These are phyloP conservation scores for Alces alces DNA, from an alignment of 2,113 vertebrate genomes.

Conservation along the genomic window DNA sequence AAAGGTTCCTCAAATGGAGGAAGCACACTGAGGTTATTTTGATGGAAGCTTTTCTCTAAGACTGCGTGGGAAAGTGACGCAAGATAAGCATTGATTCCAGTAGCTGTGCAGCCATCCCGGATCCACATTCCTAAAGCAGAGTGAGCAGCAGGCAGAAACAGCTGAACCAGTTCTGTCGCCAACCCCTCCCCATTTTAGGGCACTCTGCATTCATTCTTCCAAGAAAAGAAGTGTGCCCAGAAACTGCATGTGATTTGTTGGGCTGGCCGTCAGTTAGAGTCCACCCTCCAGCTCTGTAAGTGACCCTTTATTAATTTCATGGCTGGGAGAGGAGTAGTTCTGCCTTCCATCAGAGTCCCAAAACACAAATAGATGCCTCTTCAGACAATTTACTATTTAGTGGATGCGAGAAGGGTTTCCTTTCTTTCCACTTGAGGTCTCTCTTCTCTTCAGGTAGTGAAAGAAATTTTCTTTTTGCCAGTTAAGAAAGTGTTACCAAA, in stretches of 20 bases:
- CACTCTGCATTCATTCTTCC: neutral
- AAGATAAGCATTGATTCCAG: neutral
- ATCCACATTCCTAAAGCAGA: neutral
- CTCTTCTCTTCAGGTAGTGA: neutral
- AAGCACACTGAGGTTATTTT: neutral
- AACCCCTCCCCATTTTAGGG: neutral
- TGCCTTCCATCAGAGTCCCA: neutral
- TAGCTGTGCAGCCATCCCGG: neutral
- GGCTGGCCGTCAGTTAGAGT: neutral
- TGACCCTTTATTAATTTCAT: neutral
- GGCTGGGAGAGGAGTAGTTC: neutral
- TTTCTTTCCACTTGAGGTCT: neutral
- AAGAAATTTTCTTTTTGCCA: neutral
- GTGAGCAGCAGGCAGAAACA: neutral
- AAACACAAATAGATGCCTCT: neutral
- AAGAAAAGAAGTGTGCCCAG: neutral
- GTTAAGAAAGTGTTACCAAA: neutral
- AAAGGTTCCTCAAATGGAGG: neutral
- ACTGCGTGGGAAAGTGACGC: neutral
- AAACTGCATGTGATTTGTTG: neutral
- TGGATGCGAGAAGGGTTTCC: neutral
- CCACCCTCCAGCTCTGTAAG: neutral
- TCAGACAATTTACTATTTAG: neutral
- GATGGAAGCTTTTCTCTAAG: neutral
- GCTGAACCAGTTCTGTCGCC: neutral